These are phyloP conservation scores for Andrena praecox DNA, from an alignment of 2,888 invertebrate species.

Conservation along the genomic window DNA sequence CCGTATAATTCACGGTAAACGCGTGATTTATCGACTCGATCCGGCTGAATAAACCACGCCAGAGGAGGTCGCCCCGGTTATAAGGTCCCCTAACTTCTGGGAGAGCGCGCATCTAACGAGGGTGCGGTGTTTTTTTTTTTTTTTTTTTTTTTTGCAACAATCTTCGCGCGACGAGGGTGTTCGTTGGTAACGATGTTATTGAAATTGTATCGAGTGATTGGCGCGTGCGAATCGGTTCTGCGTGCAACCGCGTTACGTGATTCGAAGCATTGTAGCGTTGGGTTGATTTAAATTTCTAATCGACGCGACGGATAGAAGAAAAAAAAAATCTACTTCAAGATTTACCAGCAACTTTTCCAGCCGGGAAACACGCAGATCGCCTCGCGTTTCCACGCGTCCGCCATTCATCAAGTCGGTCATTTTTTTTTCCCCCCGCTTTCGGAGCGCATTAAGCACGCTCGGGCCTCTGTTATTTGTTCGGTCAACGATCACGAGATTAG, in stretches of 20 bases:
- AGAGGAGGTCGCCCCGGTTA: constrained; percentile 27
- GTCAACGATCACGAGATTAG: constrained; percentile 69
- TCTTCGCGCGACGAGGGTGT: neutral
- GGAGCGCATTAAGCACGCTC: constrained; percentile 37
- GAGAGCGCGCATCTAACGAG: neutral
- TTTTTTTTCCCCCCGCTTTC: constrained; percentile 15
- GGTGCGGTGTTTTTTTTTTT: neutral
- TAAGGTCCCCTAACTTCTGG: neutral
- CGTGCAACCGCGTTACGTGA: constrained; percentile 25
- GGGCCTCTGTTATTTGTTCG: constrained; percentile 55
- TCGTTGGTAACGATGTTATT: constrained; percentile 19
- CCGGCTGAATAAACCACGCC: constrained; percentile 38
- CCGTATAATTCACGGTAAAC: constrained; percentile 41
- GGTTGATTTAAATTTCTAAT: constrained; percentile 46
- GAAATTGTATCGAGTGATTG: constrained; percentile 16
- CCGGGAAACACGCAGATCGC: constrained; percentile 19
- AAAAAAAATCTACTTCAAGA: constrained; percentile 17
- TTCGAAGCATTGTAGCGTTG: neutral
- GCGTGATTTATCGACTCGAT: constrained; percentile 38
- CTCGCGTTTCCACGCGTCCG: constrained; percentile 38
- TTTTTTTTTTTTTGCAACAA: neutral
- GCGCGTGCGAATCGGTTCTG: neutral
- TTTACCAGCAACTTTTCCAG: constrained; percentile 31
- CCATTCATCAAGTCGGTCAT: constrained; percentile 45
- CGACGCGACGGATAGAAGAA: neutral